Percentiles rank a stretch among this genome's conserved stretches.
Conservation (phyloP, 2,113 vertebrate species). For the Hemichromis elongatus region DNA sequence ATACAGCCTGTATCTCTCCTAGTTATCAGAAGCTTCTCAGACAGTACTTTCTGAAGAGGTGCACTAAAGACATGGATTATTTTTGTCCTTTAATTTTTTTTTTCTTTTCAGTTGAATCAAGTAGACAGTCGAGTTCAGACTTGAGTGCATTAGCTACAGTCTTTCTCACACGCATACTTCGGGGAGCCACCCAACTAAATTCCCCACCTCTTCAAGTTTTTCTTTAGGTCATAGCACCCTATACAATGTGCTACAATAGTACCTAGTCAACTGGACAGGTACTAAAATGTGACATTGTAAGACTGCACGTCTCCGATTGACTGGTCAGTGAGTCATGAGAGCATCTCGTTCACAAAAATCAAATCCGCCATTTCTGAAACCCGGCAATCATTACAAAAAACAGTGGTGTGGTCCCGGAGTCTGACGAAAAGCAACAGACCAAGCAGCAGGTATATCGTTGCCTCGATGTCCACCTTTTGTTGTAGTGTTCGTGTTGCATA, state of each 20-base stretch:
- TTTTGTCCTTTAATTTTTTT: not conserved
- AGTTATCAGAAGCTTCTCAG: conserved; percentile 15
- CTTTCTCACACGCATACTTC: not conserved
- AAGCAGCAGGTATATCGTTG: not conserved
- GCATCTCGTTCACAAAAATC: not conserved
- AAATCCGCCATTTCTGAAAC: not conserved
- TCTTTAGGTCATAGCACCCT: not conserved
- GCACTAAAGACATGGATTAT: not conserved
- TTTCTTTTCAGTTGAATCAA: not conserved
- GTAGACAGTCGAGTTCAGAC: not conserved
- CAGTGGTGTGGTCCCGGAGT: not conserved
- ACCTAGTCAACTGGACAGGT: not conserved
- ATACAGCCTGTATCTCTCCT: conserved; percentile 9
- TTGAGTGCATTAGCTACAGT: not conserved
- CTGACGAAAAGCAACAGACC: rapidly evolving
- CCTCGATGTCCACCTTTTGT: not conserved
- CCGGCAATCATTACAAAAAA: rapidly evolving
- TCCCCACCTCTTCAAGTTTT: not conserved
- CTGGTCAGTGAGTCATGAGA: not conserved
- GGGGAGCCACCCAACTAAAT: not conserved
- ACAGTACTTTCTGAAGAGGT: conserved; percentile 3
- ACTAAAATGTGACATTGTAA: not conserved
- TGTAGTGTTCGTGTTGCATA: not conserved
- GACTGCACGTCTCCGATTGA: not conserved
- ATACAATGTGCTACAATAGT: not conserved